Evolutionary conservation across 2,888 invertebrate genomes (phyloP).

Genomic region (Pseudolycoriella hygida): DNA sequence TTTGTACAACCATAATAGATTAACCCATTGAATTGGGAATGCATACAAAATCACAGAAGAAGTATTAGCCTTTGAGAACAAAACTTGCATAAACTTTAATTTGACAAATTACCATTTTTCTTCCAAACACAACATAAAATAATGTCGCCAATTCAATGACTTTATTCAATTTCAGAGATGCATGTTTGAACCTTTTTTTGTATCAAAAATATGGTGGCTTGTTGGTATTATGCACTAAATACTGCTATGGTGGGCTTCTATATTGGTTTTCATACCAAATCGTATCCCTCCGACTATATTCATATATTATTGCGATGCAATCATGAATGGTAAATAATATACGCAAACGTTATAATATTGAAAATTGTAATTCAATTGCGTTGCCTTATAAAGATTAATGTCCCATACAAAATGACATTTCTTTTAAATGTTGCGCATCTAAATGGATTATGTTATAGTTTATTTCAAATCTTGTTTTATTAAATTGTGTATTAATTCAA

Average conservation of each 20-base stretch:
- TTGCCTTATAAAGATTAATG: constrained; percentile 4
- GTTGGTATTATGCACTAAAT: background rate
- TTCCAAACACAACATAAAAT: background rate
- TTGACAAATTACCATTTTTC: constrained; percentile 1
- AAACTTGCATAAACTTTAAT: background rate
- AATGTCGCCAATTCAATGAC: background rate
- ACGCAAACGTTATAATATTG: background rate
- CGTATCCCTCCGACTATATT: no score
- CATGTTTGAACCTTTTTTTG: no score
- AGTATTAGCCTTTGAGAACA: background rate
- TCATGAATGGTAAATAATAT: no score
- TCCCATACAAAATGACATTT: constrained; percentile 3
- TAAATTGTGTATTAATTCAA: constrained; percentile 1
- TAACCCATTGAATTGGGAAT: no score
- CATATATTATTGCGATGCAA: no score
- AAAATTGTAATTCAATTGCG: constrained; percentile 2
- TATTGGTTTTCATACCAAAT: background rate
- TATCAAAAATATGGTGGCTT: background rate
- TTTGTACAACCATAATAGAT: no score
- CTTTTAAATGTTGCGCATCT: constrained; percentile 1
- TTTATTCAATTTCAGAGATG: background rate
- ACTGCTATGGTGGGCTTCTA: background rate
- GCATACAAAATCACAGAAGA: no score
- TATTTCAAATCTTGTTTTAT: background rate
- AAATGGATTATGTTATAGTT: constrained; percentile 1